phyloP scores from a whole-genome alignment of 2,888 invertebrate genomes.

The Psylliodes chrysocephalus region DNA sequence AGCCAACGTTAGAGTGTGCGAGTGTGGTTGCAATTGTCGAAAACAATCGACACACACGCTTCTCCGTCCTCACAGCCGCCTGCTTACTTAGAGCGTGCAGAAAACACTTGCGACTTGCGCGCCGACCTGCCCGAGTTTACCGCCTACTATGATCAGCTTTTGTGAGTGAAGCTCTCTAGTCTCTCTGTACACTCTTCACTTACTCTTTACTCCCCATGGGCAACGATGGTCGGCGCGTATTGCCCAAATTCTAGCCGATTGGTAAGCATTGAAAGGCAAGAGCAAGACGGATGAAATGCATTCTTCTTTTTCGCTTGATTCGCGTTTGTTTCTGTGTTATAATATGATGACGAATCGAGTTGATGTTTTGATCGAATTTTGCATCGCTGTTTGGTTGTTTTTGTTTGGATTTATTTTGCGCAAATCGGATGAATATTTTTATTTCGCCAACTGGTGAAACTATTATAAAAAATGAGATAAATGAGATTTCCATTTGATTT shows the following conservation, averaged over 20 bases:
- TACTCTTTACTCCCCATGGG: slow-evolving; percentile 29
- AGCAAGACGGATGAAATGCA: slow-evolving; percentile 5
- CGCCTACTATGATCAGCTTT: slow-evolving; percentile 60
- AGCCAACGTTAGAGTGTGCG: slow-evolving; percentile 48
- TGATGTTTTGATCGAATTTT: not conserved
- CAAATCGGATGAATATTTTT: too few relatives aligned
- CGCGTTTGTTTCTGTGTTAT: not conserved
- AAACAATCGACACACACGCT: slow-evolving; percentile 56
- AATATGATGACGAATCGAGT: not conserved
- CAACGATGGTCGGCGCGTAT: slow-evolving; percentile 27
- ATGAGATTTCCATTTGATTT: too few relatives aligned
- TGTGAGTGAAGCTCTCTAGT: slow-evolving; percentile 28
- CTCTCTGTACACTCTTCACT: slow-evolving; percentile 23
- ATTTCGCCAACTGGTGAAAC: too few relatives aligned
- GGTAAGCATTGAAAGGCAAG: not conserved
- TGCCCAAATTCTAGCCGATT: not conserved
- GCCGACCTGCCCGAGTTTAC: slow-evolving; percentile 62
- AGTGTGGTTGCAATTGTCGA: slow-evolving; percentile 61
- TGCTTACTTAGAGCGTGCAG: slow-evolving; percentile 59
- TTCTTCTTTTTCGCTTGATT: not conserved
- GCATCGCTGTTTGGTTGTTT: not conserved
- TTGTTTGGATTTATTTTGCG: too few relatives aligned
- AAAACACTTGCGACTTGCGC: slow-evolving; percentile 61
- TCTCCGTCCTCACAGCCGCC: slow-evolving; percentile 50
- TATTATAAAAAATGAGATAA: too few relatives aligned